Percentiles rank a stretch among this genome's conserved stretches.
phyloP scores from a whole-genome alignment of 2,888 invertebrate genomes.

The Aproaerema taeniolella region DNA sequence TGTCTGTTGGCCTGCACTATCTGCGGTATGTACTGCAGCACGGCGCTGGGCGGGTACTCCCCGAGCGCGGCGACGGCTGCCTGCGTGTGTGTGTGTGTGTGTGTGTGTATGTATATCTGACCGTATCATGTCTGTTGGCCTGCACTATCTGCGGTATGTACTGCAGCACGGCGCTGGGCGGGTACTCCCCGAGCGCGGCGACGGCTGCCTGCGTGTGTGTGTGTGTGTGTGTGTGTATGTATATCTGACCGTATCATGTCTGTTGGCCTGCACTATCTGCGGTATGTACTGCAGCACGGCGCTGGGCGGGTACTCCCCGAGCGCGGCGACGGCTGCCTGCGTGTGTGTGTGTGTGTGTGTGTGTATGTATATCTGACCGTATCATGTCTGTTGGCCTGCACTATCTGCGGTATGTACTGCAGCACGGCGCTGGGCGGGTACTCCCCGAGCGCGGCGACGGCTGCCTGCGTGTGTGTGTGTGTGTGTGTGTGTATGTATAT shows the following conservation, averaged over 20 bases:
- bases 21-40: slow-evolving; percentile 88
- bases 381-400: slow-evolving; percentile 84
- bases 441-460: too few species aligned
- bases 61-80: too few species aligned
- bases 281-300: slow-evolving; percentile 83
- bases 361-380: neutral
- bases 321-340: too few species aligned
- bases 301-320: neutral
- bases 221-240: neutral
- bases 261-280: slow-evolving; percentile 74
- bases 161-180: slow-evolving; percentile 16
- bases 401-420: slow-evolving; percentile 68
- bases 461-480: too few species aligned
- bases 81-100: too few species aligned
- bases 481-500: neutral
- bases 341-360: too few species aligned
- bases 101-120: neutral
- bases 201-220: too few species aligned
- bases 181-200: too few species aligned
- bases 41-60: neutral
- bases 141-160: slow-evolving; percentile 91
- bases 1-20: slow-evolving; percentile 46
- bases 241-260: slow-evolving; percentile 51
- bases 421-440: neutral
- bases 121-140: slow-evolving; percentile 16